Percentiles rank a stretch among this genome's conserved stretches.
Conservation (phyloP, 2,797 vertebrate genomes). For the Spheniscus humboldti region DNA sequence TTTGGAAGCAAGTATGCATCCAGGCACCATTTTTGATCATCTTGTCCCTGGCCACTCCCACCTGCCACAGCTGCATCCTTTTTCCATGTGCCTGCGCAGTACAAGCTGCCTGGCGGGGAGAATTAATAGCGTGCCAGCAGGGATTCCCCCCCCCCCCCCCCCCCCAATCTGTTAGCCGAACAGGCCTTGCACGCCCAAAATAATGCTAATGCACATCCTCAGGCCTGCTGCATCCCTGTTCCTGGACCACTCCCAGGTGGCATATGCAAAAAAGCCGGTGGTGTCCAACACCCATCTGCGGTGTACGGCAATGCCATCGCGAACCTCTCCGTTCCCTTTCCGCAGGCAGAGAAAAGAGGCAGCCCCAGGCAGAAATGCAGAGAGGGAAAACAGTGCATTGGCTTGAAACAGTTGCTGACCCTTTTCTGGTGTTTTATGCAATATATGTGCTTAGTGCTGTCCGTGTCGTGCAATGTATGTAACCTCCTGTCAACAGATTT, state of each 20-base stretch:
- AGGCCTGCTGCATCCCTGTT: neutral
- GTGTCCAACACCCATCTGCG: neutral
- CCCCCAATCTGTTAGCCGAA: fast-evolving
- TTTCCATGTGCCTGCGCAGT: neutral
- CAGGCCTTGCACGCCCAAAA: neutral
- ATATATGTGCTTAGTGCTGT: neutral
- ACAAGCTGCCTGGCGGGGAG: neutral
- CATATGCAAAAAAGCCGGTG: neutral
- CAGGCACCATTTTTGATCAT: neutral
- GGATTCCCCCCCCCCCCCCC: no score
- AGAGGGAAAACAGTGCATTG: neutral
- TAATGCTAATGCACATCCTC: neutral
- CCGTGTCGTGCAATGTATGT: constrained; percentile 15
- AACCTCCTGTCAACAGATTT: neutral
- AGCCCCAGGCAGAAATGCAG: neutral
- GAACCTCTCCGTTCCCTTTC: neutral
- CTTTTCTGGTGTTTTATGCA: neutral
- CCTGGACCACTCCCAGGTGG: neutral
- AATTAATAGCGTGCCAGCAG: neutral
- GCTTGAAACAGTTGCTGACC: neutral
- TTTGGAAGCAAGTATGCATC: neutral
- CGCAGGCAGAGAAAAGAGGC: neutral
- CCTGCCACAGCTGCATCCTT: no score
- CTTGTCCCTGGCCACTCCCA: neutral
- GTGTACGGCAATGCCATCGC: fast-evolving